Percentiles rank a stretch among this genome's conserved stretches.
Conservation (phyloP, 2,888 invertebrate species). For the Lepidocyrtinus sp. region DNA sequence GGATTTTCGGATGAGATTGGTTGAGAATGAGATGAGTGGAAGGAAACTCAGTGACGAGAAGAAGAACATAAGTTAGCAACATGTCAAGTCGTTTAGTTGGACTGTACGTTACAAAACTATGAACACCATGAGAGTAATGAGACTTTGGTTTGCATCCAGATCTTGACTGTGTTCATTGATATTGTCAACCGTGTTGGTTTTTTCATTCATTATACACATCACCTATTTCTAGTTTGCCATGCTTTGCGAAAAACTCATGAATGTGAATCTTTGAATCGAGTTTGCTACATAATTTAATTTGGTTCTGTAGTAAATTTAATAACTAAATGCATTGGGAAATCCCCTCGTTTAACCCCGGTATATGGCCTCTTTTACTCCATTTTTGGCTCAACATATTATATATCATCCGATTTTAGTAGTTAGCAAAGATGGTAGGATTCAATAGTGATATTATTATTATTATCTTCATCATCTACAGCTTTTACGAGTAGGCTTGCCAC, state of each 20-base stretch:
- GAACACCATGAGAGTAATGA: neutral
- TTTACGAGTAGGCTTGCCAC: neutral
- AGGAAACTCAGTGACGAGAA: neutral
- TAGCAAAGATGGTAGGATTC: constrained; percentile 2
- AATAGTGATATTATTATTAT: constrained; percentile 7
- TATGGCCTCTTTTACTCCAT: neutral
- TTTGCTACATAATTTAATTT: neutral
- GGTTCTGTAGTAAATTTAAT: neutral
- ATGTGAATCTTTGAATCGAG: constrained; percentile 8
- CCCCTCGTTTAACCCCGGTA: neutral
- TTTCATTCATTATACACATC: constrained; percentile 2
- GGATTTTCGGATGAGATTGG: too few relatives aligned
- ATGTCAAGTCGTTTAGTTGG: constrained; percentile 9
- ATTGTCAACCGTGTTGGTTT: constrained; percentile 13
- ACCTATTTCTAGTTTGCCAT: too few relatives aligned
- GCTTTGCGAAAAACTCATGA: neutral
- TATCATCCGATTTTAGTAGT: constrained; percentile 1
- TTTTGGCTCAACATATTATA: neutral
- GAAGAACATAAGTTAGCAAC: neutral
- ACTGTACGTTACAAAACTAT: neutral
- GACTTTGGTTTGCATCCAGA: neutral
- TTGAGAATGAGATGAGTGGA: neutral
- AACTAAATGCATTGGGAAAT: neutral
- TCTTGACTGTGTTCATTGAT: neutral
- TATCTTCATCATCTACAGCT: neutral